These are phyloP conservation scores for Temnothorax rugatulus DNA, from an alignment of 2,888 invertebrate species.

Conservation along the genomic window DNA sequence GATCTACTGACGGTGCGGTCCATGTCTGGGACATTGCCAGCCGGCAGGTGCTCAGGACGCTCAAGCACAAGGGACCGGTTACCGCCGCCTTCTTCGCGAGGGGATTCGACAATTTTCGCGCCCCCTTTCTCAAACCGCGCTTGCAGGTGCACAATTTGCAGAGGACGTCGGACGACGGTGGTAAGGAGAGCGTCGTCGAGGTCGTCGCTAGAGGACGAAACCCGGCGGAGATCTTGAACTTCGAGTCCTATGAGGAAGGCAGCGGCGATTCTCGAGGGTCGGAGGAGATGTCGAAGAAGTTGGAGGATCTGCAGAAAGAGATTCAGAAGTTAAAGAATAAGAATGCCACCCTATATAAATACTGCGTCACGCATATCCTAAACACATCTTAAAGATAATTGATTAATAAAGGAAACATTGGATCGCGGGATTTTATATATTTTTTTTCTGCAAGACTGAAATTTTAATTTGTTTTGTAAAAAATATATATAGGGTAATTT, in stretches of 20 bases:
- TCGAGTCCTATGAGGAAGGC: slow-evolving; percentile 66
- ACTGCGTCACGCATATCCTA: slow-evolving; percentile 57
- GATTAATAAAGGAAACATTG: not conserved
- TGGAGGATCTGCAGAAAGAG: slow-evolving; percentile 72
- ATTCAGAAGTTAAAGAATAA: slow-evolving; percentile 77
- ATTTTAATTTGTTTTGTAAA: slow-evolving; percentile 6
- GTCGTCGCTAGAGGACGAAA: slow-evolving; percentile 70
- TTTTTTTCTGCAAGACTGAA: not conserved
- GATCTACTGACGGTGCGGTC: slow-evolving; percentile 91
- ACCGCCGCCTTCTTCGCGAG: slow-evolving; percentile 91
- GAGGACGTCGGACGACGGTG: slow-evolving; percentile 88
- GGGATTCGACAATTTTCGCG: slow-evolving; percentile 88
- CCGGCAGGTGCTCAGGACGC: slow-evolving; percentile 90
- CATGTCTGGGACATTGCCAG: slow-evolving; percentile 94
- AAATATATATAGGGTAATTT: not conserved
- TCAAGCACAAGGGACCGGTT: slow-evolving; percentile 92
- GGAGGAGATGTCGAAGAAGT: slow-evolving; percentile 27
- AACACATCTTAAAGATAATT: not conserved
- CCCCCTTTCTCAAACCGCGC: slow-evolving; percentile 88
- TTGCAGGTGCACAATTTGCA: slow-evolving; percentile 89
- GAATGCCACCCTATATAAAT: slow-evolving; percentile 77
- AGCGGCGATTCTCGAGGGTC: slow-evolving; percentile 15
- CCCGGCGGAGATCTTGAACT: slow-evolving; percentile 65
- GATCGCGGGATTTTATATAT: not conserved
- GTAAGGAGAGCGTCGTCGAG: slow-evolving; percentile 85